These are phyloP conservation scores for Salarias fasciatus DNA, from an alignment of 2,797 vertebrate genomes.

Conservation along the genomic window DNA sequence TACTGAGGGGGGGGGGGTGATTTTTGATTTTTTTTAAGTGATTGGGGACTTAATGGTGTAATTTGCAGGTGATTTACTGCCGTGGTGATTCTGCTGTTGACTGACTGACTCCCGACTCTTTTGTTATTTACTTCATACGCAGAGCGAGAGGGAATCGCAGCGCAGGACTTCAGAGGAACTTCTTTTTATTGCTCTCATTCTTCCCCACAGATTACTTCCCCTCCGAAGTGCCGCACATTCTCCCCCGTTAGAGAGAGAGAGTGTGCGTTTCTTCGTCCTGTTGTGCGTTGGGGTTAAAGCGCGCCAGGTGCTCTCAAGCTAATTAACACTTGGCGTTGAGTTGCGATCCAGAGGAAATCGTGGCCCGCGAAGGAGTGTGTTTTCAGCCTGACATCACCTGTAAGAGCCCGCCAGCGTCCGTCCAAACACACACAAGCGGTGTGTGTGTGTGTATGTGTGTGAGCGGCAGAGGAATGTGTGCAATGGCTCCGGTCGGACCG, in stretches of 20 bases:
- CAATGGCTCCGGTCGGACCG: constrained; percentile 39
- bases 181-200: constrained; percentile 6
- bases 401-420: background rate
- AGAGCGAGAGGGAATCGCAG: constrained; percentile 60
- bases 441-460: too few relatives aligned
- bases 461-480: constrained; percentile 39
- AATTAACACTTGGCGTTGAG: constrained; percentile 35
- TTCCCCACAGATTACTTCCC: constrained; percentile 37
- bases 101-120: constrained; percentile 49
- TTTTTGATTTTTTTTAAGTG: constrained; percentile 55
- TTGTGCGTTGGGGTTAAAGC: background rate
- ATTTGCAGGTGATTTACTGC: constrained; percentile 70
- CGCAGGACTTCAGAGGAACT: constrained; percentile 36
- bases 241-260: constrained; percentile 28
- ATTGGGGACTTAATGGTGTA: constrained; percentile 60
- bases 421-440: background rate
- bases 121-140: constrained; percentile 44
- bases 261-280: constrained; percentile 13
- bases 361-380: constrained; percentile 9
- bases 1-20: constrained; percentile 38
- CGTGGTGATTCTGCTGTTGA: constrained; percentile 62
- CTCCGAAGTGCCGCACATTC: constrained; percentile 53
- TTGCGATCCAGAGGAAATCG: constrained; percentile 34
- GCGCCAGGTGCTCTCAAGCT: background rate
- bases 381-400: constrained; percentile 19